Evolutionary conservation across 2,888 invertebrate species (phyloP), one percentile per base, ranked within the genome.

Genomic region (Amphipoea oculea): DNA sequence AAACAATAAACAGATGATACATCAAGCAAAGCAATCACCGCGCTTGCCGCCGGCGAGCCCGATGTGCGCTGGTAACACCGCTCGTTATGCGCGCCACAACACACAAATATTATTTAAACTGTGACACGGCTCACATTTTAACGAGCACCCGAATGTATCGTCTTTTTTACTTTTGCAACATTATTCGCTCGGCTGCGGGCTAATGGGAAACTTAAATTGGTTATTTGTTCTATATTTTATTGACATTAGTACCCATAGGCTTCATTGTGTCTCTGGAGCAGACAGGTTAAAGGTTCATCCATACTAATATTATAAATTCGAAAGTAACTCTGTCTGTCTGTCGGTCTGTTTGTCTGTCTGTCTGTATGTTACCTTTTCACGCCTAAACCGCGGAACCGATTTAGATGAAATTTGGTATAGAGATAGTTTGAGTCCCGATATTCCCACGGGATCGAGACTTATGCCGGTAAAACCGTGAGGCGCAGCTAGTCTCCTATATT

Each of bases 11-110:
- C 91, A 90, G 93, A 92, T 94, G 93, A 95, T 95, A 95, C 93
- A 95, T 95, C 95, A 95, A 93, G 92, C 91, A 94, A 95, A 94
- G 95, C 94, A 96, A 96, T 96, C 94, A 95, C 92, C 82, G 84
- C 84, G 90, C n/a, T 89, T 84, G 94, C 96, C 96, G 91, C 84
- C 90, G 95, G 95, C 96, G 90, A 89, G n/a, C 66, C 84, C 90
- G 92, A 93, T 94, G 93, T 94, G 93, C 93, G 91, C 89, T 88
- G 84, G 89, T 89, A 91, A 90, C 92, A 90, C 91, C 87, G 91
- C 92, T 93, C 93, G 93, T 94, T 93, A 94, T 85, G 70, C 69
- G 68, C 70, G 75, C 82, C 75, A 89, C 88, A 88, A 89, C 88
- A 91, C 91, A 91, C 91, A 92, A 92, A 92, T 92, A 92, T 93